phyloP scores from a whole-genome alignment of 1,140 invertebrate genomes.

The Schlechtendalia chinensis region DNA sequence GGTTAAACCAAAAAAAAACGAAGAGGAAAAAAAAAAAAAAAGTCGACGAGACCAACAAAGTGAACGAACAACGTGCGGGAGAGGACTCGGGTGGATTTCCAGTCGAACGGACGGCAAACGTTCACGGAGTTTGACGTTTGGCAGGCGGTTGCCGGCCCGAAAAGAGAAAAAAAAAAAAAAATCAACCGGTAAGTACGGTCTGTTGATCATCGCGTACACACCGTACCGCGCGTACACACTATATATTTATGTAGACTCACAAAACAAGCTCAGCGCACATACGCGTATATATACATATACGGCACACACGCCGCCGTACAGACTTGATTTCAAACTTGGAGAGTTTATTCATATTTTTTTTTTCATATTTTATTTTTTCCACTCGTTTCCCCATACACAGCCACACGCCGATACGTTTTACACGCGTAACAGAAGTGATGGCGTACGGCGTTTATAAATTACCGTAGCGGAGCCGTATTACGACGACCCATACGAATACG shows the following conservation, averaged over 20 bases:
- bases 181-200: constrained; percentile 45
- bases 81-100: constrained; percentile 49
- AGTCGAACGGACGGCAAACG: constrained; percentile 25
- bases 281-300: background rate
- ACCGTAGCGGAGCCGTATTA: background rate
- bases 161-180: constrained; percentile 36
- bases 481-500: too few relatives aligned
- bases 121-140: constrained; percentile 48
- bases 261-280: background rate
- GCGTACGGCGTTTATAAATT: background rate
- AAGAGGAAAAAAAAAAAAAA: background rate
- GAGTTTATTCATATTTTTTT: too few relatives aligned
- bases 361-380: background rate
- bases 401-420: background rate
- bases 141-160: constrained; percentile 37
- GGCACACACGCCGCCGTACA: background rate
- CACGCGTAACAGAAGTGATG: too few relatives aligned
- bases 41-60: constrained; percentile 43
- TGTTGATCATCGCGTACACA: constrained; percentile 14
- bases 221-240: constrained; percentile 11
- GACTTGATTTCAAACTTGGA: constrained; percentile 21
- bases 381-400: background rate
- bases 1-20: background rate
- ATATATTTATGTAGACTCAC: background rate
- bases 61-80: background rate